These are phyloP conservation scores for Phalanger gymnotis DNA, from an alignment of 2,797 vertebrate genomes.

Conservation along the genomic window DNA sequence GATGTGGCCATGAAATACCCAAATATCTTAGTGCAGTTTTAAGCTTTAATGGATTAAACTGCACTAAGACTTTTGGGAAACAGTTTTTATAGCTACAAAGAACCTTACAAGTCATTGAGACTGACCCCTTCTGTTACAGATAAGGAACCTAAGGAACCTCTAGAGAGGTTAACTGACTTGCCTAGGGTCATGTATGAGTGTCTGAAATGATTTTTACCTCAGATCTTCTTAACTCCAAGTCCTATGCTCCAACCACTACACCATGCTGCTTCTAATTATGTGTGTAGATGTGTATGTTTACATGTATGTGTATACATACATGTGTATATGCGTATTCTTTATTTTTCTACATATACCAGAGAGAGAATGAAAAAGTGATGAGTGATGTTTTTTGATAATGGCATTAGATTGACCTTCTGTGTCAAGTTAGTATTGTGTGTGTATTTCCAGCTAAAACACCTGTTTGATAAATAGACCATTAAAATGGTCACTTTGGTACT, in stretches of 20 bases:
- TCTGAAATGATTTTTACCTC: not conserved
- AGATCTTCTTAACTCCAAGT: not conserved
- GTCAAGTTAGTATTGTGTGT: conserved; percentile 4
- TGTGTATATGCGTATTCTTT: not conserved
- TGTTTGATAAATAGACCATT: not conserved
- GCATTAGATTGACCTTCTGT: conserved; percentile 11
- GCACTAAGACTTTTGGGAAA: not conserved
- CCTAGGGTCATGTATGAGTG: not conserved
- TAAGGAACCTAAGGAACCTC: not conserved
- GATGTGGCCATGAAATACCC: not conserved
- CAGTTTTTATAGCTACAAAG: not conserved
- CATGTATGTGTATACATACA: not conserved
- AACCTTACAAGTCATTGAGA: not conserved
- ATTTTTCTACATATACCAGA: not conserved
- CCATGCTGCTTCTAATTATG: not conserved
- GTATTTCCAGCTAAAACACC: conserved; percentile 49
- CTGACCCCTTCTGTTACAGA: not conserved
- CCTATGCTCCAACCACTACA: not conserved
- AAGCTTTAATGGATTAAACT: not conserved
- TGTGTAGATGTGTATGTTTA: not conserved
- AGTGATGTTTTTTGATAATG: not conserved
- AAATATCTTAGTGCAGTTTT: not conserved
- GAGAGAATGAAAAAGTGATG: not conserved
- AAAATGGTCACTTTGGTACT: conserved; percentile 23
- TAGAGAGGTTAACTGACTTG: not conserved